Base-by-base conservation (phyloP, 1,140 invertebrate genomes). In the Drosophila willistoni region DNA sequence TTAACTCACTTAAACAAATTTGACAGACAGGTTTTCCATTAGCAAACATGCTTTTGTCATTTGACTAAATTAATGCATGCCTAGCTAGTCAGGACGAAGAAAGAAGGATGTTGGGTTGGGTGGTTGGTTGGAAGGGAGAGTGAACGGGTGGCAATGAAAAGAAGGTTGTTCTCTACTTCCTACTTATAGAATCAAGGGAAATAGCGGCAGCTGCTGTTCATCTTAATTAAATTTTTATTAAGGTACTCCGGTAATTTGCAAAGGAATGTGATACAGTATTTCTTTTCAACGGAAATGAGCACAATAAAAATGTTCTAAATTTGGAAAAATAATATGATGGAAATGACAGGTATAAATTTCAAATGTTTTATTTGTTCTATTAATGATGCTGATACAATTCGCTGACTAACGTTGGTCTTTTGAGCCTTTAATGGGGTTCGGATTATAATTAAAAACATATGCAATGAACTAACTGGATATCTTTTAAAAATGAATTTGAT, bases 41-140 rank as follows among this genome's bases (percentile, higher is more conserved):
- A 77, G 84, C 79, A 77, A 86, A 86, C 83, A 86, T 87, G 83
- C 82, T 86, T 86, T 86, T 86, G 82, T 86, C 82, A 86, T 86
- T 86, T 86, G 75, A 69, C 66, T 73, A 86, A 87, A 87, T 86
- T 83, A 89, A 86, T 87, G 83, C 80, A 62, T 54, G 69, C 71
- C 72, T 3, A 71, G 71, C 29, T 64, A 36, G 34, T 36, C 34
- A 17, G 17, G 57, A 55, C 29, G 36, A 62, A 41, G 63, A 17
- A 22, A 17, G 10, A 7, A 29, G 29, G 29, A 29, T 29, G 29
- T 29, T 7, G 3, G 25, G 25, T 25, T 25, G 19, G 5, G 7
- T 59, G 36, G 7, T 6, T 25, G 22, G 22, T 25, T 25, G 22
- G 22, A 3, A 25, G 0, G 14, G 22, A 22, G 33, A 4, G 25